Conservation (phyloP, 2,113 vertebrate species). For the Saccopteryx leptura region DNA sequence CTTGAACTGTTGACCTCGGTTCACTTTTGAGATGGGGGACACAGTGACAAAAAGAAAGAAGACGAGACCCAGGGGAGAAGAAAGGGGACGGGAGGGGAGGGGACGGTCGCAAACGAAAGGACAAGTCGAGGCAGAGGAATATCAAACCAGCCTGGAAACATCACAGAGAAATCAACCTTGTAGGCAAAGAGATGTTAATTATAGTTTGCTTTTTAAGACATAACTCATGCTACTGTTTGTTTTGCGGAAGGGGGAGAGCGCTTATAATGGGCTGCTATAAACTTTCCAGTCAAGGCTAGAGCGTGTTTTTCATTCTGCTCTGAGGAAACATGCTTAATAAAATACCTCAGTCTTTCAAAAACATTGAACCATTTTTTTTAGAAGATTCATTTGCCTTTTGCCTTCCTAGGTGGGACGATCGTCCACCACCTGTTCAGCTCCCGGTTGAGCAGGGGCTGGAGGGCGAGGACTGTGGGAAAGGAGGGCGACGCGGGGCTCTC, state of each 20-base stretch:
- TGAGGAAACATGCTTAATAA: constrained; percentile 12
- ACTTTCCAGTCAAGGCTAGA: neutral
- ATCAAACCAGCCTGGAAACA: constrained; percentile 47
- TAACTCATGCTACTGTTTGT: constrained; percentile 67
- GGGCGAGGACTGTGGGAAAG: constrained; percentile 49
- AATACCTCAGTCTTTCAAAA: neutral
- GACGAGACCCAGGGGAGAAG: neutral
- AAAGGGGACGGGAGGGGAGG: neutral
- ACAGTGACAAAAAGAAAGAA: neutral
- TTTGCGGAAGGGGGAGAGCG: neutral
- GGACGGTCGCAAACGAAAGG: constrained; percentile 1
- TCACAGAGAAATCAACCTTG: constrained; percentile 64
- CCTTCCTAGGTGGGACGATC: neutral
- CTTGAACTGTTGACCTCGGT: neutral
- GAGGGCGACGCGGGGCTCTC: neutral
- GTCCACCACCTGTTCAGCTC: neutral
- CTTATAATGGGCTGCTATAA: neutral
- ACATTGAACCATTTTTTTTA: neutral
- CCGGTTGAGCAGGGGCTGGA: constrained; percentile 57
- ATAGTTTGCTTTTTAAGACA: constrained; percentile 66
- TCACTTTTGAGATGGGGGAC: neutral
- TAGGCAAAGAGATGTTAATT: constrained; percentile 65
- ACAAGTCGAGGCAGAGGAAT: constrained; percentile 67
- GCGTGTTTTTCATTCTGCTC: neutral
- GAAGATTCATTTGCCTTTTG: neutral